Conservation (phyloP, 2,797 vertebrate species). For the Propithecus deckenii region DNA sequence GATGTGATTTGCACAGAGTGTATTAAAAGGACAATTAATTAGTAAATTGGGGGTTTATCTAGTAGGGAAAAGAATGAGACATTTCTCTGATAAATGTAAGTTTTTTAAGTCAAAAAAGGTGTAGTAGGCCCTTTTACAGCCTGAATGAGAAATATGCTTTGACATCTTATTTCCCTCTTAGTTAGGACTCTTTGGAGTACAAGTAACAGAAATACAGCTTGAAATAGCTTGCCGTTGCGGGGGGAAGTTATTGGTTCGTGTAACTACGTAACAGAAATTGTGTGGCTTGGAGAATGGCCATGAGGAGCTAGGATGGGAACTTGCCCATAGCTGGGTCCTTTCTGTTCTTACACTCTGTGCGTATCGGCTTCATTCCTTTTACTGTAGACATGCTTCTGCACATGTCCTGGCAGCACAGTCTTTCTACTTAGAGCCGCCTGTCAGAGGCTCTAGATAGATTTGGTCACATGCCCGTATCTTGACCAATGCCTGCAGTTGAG, state of each 20-base stretch:
- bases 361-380: neutral
- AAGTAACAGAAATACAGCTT: neutral
- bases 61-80: conserved; percentile 18
- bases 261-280: neutral
- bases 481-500: neutral
- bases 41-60: conserved; percentile 26
- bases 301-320: neutral
- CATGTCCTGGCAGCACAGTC: neutral
- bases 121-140: neutral
- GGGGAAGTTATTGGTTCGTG: neutral
- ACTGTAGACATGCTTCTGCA: neutral
- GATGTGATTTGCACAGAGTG: neutral
- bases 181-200: neutral
- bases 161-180: conserved; percentile 9
- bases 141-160: conserved; percentile 7
- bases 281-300: neutral
- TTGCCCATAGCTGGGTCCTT: neutral
- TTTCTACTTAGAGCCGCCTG: neutral
- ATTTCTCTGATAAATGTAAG: neutral
- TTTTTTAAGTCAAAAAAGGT: conserved; percentile 4
- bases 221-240: neutral
- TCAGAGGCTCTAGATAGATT: neutral
- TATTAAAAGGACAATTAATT: conserved; percentile 45
- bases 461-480: neutral
- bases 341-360: neutral